Conservation (phyloP, 2,888 invertebrate genomes). For the Andrena marginata region DNA sequence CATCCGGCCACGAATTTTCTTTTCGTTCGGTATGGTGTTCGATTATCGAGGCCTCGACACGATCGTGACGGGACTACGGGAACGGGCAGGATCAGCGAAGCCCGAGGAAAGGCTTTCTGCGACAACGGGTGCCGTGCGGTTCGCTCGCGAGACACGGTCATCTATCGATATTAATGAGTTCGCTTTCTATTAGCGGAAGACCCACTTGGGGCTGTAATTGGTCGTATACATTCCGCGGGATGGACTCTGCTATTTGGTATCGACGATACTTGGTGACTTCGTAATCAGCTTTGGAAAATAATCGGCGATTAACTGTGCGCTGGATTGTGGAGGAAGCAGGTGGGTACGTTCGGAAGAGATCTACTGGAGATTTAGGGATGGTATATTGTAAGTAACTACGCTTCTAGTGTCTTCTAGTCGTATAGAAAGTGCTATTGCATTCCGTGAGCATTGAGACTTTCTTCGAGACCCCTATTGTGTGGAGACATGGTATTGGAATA, state of each 20-base stretch:
- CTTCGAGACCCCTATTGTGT: too few relatives aligned
- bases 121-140: background rate
- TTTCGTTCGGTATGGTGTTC: constrained; percentile 85
- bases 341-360: background rate
- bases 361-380: background rate
- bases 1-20: constrained; percentile 81
- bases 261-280: constrained; percentile 22
- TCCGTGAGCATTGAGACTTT: too few relatives aligned
- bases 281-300: constrained; percentile 26
- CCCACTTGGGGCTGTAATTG: constrained; percentile 40
- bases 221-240: constrained; percentile 42
- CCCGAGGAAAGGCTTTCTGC: constrained; percentile 45
- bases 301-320: background rate
- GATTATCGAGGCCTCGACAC: constrained; percentile 83
- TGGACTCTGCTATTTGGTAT: constrained; percentile 49
- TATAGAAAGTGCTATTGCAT: too few relatives aligned
- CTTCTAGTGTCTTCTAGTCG: too few relatives aligned
- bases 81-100: constrained; percentile 56
- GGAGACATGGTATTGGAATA: too few relatives aligned
- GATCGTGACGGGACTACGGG: constrained; percentile 77
- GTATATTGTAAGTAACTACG: too few relatives aligned
- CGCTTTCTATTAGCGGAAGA: constrained; percentile 51
- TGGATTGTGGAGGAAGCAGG: background rate
- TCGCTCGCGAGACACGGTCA: constrained; percentile 43
- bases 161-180: constrained; percentile 47